Evolutionary conservation across 2,888 invertebrate species (phyloP), one percentile per base, ranked within the genome.

Genomic region (Drosophila pegasa): DNA sequence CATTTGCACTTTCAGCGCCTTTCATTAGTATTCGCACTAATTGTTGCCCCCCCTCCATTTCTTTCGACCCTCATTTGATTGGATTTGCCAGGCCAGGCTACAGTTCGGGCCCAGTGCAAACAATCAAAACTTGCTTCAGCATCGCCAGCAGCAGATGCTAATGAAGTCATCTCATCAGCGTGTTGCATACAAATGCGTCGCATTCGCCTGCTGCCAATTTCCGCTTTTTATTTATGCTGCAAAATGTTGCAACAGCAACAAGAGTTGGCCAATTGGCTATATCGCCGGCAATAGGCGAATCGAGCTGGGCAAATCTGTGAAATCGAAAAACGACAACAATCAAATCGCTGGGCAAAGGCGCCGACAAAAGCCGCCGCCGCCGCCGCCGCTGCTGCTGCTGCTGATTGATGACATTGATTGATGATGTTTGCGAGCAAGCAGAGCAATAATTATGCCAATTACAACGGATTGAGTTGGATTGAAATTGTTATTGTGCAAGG

Each of bases 11-110:
- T 61, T 45, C 64, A 61, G 63, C 61, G 63, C 66, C 80, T 86
- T 86, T 83, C 87, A 82, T 82, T 81, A 86, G 82, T 87, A 81
- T 76, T 76, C 71, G 52, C 61, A 78, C 87, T 83, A 83, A 83
- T 83, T 83, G 82, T 81, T 52, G 55, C 52, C 58, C 37, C 41
- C 1, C 16, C n/a, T 7, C 16, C 16, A 51, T 65, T 83, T 79
- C 71, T 80, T 74, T 73, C 45, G 63, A 40, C 55, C 43, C 59
- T 80, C 76, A 81, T 83, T 82, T 83, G 87, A 82, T 89, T 85
- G 83, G 81, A 81, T 80, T 85, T 83, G 72, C 64, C 71, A 66
- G 64, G 43, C 69, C 47, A n/a, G n/a, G 65, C 48, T 40, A 31
- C 64, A 67, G 65, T 64, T 69, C 56, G 68, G 41, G 66, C 54